These are phyloP conservation scores for Thymelicus acteon DNA, from an alignment of 2,888 invertebrate genomes.

Conservation along the genomic window DNA sequence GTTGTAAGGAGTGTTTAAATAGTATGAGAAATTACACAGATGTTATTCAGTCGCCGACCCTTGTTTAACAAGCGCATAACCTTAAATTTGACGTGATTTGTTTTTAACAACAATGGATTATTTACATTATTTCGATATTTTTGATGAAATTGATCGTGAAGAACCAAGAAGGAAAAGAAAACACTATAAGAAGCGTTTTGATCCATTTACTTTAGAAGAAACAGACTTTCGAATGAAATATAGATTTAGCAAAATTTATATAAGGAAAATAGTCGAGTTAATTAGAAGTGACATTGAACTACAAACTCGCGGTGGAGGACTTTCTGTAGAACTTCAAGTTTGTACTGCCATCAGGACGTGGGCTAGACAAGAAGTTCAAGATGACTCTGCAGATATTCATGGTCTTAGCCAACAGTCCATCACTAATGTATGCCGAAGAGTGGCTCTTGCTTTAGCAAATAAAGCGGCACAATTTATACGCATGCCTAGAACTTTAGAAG, in stretches of 20 bases:
- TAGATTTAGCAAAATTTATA: slow-evolving; percentile 21
- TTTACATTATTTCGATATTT: too few species aligned
- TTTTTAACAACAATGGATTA: too few species aligned
- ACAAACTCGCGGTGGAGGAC: slow-evolving; percentile 10
- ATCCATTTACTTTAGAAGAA: slow-evolving; percentile 10
- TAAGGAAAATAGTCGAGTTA: background rate
- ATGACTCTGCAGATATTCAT: too few species aligned
- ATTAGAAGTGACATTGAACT: background rate
- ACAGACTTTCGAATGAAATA: slow-evolving; percentile 9
- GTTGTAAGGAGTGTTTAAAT: background rate
- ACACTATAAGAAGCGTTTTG: slow-evolving; percentile 12
- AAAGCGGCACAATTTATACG: too few species aligned
- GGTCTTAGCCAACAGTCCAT: too few species aligned
- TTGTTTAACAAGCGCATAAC: background rate
- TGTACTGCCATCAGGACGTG: slow-evolving; percentile 7
- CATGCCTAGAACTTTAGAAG: too few species aligned
- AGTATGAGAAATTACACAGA: too few species aligned
- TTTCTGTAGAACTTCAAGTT: slow-evolving; percentile 17
- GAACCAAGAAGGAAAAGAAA: background rate
- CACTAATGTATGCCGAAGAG: too few species aligned
- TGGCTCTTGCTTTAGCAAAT: too few species aligned
- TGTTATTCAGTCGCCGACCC: too few species aligned
- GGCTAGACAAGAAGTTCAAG: too few species aligned
- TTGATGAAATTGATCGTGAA: too few species aligned
- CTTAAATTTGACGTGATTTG: slow-evolving; percentile 3